These are phyloP conservation scores for Chrysolina haemoptera DNA, from an alignment of 2,888 invertebrate genomes.

Conservation along the genomic window DNA sequence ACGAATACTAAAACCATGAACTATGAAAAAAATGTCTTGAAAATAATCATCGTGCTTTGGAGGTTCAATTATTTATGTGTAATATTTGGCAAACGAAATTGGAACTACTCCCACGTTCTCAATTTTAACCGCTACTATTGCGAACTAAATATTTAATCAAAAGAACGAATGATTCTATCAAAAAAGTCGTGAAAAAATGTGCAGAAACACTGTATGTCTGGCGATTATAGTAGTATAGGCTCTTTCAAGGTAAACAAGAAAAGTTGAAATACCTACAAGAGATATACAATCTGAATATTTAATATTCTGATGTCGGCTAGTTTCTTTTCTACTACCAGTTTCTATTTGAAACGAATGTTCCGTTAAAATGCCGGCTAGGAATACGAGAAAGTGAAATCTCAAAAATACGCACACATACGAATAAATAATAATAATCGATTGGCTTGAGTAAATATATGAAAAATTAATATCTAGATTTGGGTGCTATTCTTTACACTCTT, in stretches of 20 bases:
- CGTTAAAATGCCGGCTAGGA: not conserved
- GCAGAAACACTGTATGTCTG: slow-evolving; percentile 54
- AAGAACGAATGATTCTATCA: slow-evolving; percentile 28
- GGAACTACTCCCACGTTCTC: not conserved
- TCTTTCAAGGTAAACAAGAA: slow-evolving; percentile 63
- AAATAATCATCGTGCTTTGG: too few species aligned
- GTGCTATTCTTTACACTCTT: too few species aligned
- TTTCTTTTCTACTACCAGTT: slow-evolving; percentile 10
- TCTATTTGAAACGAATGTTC: slow-evolving; percentile 16
- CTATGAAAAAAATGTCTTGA: too few species aligned
- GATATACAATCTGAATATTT: slow-evolving; percentile 39
- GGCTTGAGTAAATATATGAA: too few species aligned
- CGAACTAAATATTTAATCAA: not conserved
- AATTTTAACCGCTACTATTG: not conserved
- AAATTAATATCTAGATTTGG: too few species aligned
- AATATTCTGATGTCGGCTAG: slow-evolving; percentile 29
- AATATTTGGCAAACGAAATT: not conserved
- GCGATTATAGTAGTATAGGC: slow-evolving; percentile 44
- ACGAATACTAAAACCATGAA: too few species aligned
- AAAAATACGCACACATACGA: not conserved
- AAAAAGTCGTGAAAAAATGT: slow-evolving; percentile 47
- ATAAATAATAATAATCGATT: not conserved
- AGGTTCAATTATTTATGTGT: too few species aligned
- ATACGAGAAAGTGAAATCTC: slow-evolving; percentile 7
- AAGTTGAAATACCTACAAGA: slow-evolving; percentile 60